Conservation (phyloP, 2,888 invertebrate genomes). For the Vanessa cardui region DNA sequence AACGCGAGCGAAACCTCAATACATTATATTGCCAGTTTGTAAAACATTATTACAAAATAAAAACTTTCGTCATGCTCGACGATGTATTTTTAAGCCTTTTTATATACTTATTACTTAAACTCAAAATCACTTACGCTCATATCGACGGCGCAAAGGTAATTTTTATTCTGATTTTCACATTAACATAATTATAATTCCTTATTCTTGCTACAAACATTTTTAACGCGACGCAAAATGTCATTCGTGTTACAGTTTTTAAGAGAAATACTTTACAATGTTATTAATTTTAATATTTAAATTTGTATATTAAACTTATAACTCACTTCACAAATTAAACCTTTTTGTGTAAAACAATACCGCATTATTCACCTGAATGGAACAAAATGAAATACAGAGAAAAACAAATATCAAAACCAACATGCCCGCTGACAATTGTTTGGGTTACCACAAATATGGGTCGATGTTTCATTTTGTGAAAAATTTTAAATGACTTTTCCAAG, state of each 20-base stretch:
- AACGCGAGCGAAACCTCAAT: no score
- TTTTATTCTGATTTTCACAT: background rate
- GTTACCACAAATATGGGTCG: background rate
- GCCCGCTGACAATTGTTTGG: background rate
- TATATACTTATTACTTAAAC: slow-evolving; percentile 33
- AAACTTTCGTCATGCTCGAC: slow-evolving; percentile 12
- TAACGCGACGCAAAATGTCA: no score
- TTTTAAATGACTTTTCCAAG: background rate
- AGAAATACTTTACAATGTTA: no score
- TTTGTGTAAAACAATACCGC: background rate
- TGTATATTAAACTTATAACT: background rate
- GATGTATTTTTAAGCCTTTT: slow-evolving; percentile 16
- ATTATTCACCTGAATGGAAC: background rate
- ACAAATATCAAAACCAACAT: slow-evolving; percentile 1
- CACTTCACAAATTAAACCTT: background rate
- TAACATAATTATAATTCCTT: no score
- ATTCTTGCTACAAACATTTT: no score
- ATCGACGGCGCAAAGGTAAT: slow-evolving; percentile 68
- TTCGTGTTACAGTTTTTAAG: background rate
- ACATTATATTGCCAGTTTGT: background rate
- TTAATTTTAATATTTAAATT: background rate
- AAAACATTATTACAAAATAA: slow-evolving; percentile 2
- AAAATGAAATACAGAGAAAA: background rate
- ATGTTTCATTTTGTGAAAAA: background rate
- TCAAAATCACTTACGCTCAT: slow-evolving; percentile 50